Evolutionary conservation across 2,888 invertebrate species (phyloP).

Genomic region (Hofmannophila pseudospretella): DNA sequence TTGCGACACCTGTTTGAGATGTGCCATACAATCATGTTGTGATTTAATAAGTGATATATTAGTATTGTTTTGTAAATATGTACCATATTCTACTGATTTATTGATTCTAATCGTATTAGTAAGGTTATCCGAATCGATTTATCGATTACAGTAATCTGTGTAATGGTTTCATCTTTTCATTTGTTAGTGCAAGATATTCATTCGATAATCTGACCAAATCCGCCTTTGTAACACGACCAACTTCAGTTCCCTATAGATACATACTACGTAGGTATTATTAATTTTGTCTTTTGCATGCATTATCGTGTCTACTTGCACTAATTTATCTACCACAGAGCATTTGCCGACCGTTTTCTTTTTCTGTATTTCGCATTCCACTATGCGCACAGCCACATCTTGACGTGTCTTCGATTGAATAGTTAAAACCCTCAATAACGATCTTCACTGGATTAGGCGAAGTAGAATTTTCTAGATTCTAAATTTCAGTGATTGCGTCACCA

Average conservation of each 20-base stretch:
- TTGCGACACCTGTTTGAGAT: constrained; percentile 61
- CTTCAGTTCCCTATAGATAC: not conserved
- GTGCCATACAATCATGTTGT: constrained; percentile 77
- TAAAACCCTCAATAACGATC: constrained; percentile 27
- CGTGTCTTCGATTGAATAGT: constrained; percentile 66
- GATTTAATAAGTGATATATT: constrained; percentile 76
- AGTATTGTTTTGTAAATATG: constrained; percentile 76
- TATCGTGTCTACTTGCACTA: constrained; percentile 28
- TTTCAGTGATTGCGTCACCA: constrained; percentile 72
- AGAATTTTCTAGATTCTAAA: constrained; percentile 53
- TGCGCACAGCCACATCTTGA: constrained; percentile 34
- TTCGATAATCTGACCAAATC: constrained; percentile 13
- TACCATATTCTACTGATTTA: constrained; percentile 65
- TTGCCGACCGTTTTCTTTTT: constrained; percentile 20
- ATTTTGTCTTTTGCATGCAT: constrained; percentile 10
- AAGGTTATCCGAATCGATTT: constrained; percentile 47
- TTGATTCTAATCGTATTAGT: constrained; percentile 57
- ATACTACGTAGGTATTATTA: constrained; percentile 8
- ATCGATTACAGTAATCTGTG: too few relatives aligned
- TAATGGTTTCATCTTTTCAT: constrained; percentile 42
- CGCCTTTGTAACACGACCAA: not conserved
- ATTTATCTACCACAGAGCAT: constrained; percentile 22
- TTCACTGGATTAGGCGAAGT: constrained; percentile 66
- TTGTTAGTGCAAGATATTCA: constrained; percentile 33
- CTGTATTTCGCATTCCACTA: constrained; percentile 30